Base-by-base conservation (phyloP, 2,888 invertebrate species). In the Cordilura impudica region DNA sequence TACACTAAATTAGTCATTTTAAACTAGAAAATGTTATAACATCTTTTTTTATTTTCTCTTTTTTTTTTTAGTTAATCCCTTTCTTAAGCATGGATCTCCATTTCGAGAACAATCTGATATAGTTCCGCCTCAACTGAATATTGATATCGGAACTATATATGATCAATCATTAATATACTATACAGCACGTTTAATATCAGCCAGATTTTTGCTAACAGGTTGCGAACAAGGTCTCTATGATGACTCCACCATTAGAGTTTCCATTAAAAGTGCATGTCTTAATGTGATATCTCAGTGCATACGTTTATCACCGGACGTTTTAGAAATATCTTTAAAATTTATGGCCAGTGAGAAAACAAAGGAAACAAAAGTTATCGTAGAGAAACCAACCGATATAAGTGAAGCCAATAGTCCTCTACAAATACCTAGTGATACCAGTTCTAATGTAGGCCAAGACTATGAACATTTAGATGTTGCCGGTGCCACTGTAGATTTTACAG, bases 221-320 rank as follows among this genome's bases (percentile, higher is more conserved):
- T 83, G 83, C 60, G 87, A 90, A 26, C 69, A 66, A n/a, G 91
- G 91, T 2, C 86, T 94, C 56, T 93, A 95, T 81, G 90, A 94
- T 1, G 98, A 98, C 87, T 92, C 93, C 88, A 91, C 91, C 19
- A 94, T 96, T 35, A 92, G 98, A 35, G 97, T 98, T 29, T 98
- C 98, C 73, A 95, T 97, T 0, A 98, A 98, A 90, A 94, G 96
- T 6, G 92, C 98, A 39, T 96, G 97, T 0, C 87, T 98, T 18
- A 93, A 93, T 66, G 97, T 97, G 86, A 88, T 98, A 19, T 93
- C 94, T 0, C 93, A 94, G 82, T 93, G 96, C 66, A 89, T 97
- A 35, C 92, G 93, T 43, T 87, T 97, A 21, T 93, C 93, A 84
- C 97, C 98, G 0, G 91, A 93, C 81, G 91, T 94, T 4, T 92